Evolutionary conservation across 2,888 invertebrate genomes (phyloP).

Genomic region (Synanthedon formicaeformis): DNA sequence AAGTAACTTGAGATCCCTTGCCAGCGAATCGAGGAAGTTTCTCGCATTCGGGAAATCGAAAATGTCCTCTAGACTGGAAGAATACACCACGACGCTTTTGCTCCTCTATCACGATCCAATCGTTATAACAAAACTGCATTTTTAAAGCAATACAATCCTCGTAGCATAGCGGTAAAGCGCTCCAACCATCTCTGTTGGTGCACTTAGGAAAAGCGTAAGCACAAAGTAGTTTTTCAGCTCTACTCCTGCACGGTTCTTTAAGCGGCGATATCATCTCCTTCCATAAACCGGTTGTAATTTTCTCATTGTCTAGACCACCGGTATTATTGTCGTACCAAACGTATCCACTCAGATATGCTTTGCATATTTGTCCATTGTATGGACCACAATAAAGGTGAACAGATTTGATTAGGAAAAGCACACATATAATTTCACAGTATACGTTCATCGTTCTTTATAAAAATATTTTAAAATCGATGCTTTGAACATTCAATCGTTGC

Average conservation of each 20-base stretch:
- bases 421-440: conserved; percentile 36
- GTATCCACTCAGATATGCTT: conserved; percentile 74
- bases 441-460: conserved; percentile 46
- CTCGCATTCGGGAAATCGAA: conserved; percentile 88
- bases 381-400: conserved; percentile 84
- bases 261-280: conserved; percentile 85
- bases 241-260: conserved; percentile 85
- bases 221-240: conserved; percentile 92
- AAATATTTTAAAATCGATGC: conserved; percentile 34
- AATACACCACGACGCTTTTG: conserved; percentile 83
- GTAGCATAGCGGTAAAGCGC: conserved; percentile 85
- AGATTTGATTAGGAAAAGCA: conserved; percentile 50
- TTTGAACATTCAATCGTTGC: conserved; percentile 35
- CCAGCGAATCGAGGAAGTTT: conserved; percentile 78
- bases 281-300: conserved; percentile 86
- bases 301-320: conserved; percentile 84
- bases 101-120: conserved; percentile 92
- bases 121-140: conserved; percentile 91
- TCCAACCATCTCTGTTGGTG: conserved; percentile 74
- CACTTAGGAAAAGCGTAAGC: conserved; percentile 94
- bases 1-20: conserved; percentile 74
- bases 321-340: conserved; percentile 82
- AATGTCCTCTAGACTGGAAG: conserved; percentile 86
- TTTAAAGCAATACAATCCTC: conserved; percentile 95
- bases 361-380: conserved; percentile 88